Evolutionary conservation across 2,797 vertebrate species (phyloP).

Genomic region (Premnoplex brunnescens): DNA sequence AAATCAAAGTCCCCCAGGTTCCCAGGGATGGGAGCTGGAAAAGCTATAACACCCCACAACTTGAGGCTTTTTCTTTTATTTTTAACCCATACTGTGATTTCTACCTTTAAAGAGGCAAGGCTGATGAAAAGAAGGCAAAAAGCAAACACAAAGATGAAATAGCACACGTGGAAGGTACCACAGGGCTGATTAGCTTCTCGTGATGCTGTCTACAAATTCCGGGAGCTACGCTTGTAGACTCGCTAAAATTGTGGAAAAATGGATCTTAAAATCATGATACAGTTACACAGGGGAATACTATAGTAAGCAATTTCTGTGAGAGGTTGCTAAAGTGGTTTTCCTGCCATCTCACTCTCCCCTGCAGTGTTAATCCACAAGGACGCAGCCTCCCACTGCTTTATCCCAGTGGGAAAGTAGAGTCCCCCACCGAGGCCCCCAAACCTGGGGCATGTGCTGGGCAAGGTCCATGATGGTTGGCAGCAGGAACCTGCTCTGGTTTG

Average conservation of each 20-base stretch:
- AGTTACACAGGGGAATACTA: not conserved
- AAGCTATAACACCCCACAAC: not conserved
- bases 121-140: not conserved
- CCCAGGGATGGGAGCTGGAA: not conserved
- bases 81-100: not conserved
- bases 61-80: not conserved
- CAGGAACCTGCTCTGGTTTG: not conserved
- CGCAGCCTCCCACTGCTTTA: accelerated
- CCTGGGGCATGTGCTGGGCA: not conserved
- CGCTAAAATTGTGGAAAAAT: not conserved
- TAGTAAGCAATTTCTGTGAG: not conserved
- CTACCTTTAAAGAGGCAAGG: not conserved
- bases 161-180: not conserved
- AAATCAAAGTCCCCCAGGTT: not conserved
- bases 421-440: accelerated
- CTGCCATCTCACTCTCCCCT: not conserved
- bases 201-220: not conserved
- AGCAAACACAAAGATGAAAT: not conserved
- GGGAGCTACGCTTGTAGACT: not conserved
- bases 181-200: not conserved
- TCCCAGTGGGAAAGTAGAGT: accelerated
- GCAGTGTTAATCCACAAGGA: not conserved
- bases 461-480: not conserved
- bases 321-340: not conserved
- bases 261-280: not conserved